These are phyloP conservation scores for Oceanites oceanicus DNA, from an alignment of 2,113 vertebrate genomes.

Conservation along the genomic window DNA sequence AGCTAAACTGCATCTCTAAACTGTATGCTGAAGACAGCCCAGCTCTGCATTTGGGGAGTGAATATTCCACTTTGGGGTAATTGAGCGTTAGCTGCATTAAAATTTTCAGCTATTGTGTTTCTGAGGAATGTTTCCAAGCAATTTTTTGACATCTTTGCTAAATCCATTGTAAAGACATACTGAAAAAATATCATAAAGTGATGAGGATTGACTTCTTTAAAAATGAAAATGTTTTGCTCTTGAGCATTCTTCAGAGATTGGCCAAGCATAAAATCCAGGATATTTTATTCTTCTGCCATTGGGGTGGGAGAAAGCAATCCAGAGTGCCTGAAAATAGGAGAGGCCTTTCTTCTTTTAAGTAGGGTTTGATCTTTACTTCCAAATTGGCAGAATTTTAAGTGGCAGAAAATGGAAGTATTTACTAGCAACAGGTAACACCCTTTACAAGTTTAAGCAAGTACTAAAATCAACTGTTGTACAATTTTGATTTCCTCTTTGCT, in stretches of 20 bases:
- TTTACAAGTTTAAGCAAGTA: constrained; percentile 52
- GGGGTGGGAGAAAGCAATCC: not conserved
- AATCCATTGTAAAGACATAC: not conserved
- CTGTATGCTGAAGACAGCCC: not conserved
- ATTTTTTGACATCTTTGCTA: not conserved
- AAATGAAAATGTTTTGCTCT: not conserved
- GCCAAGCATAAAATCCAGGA: not conserved
- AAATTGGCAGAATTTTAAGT: constrained; percentile 8
- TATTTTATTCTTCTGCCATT: not conserved
- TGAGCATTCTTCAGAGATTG: not conserved
- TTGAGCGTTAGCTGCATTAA: not conserved
- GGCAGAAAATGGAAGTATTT: not conserved
- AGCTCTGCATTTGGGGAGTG: not conserved
- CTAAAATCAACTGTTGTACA: not conserved
- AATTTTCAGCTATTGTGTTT: not conserved
- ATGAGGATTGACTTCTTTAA: not conserved
- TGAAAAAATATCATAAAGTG: not conserved
- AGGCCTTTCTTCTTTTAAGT: not conserved
- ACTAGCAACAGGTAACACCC: constrained; percentile 36
- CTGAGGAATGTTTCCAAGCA: not conserved
- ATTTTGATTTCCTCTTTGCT: constrained; percentile 1
- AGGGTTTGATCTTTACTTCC: not conserved
- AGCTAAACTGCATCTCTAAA: not conserved
- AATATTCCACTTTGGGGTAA: not conserved
- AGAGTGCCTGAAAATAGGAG: not conserved